Percentiles rank a stretch among this genome's conserved stretches.
phyloP scores from a whole-genome alignment of 2,113 vertebrate genomes.

The Alexandromys fortis region DNA sequence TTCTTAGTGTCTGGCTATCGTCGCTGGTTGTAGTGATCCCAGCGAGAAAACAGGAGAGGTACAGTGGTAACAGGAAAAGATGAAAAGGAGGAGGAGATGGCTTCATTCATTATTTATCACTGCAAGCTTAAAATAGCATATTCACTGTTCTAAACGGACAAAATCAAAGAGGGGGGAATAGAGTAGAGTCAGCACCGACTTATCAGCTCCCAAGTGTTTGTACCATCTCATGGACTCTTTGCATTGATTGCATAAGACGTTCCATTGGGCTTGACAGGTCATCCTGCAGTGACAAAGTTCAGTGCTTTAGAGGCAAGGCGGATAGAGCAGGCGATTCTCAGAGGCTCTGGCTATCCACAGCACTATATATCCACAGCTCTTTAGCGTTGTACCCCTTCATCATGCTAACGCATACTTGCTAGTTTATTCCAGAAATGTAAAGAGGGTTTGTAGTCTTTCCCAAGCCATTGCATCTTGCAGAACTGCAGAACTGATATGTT shows the following conservation, averaged over 20 bases:
- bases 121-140: neutral
- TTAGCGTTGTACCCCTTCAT: neutral
- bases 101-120: conserved; percentile 8
- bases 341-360: neutral
- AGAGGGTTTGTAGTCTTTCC: neutral
- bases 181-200: neutral
- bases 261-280: neutral
- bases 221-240: neutral
- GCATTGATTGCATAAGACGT: neutral
- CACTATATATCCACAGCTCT: no score
- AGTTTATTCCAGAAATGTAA: neutral
- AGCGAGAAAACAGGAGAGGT: neutral
- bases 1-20: neutral
- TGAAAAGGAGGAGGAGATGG: neutral
- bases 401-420: neutral
- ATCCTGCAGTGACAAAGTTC: neutral
- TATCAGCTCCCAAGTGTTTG: conserved; percentile 6
- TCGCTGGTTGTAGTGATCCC: neutral
- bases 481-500: conserved; percentile 9
- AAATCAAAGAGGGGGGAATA: neutral
- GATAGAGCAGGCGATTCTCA: neutral
- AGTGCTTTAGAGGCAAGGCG: neutral
- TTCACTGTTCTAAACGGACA: neutral
- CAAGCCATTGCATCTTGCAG: neutral
- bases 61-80: neutral